Evolutionary conservation across 2,113 vertebrate species (phyloP), one percentile per base, ranked within the genome.

Genomic region (Eulacestoma nigropectus): DNA sequence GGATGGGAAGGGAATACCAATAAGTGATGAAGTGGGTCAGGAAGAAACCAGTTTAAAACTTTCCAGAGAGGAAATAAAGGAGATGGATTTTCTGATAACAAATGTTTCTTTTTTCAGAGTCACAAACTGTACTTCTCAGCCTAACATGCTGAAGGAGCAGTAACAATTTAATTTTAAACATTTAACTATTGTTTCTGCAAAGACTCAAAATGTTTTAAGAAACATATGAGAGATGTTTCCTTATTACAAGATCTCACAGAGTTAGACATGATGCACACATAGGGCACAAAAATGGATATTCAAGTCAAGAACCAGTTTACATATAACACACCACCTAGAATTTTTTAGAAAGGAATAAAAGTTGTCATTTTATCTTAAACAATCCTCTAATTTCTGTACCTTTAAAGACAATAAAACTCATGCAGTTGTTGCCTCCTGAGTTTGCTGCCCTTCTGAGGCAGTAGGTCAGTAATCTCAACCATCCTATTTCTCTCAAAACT

Each of bases 191-290:
- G 8, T 50, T 84, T 85, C 39, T 64, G 29, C 39, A 72, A 52
- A 65, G 56, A 29, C 44, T 82, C 35, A 10, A 42, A 56, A 15
- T 50, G 35, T 13, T 55, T 11, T 55, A 80, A 72, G 62, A 70
- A 82, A 68, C 11, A 14, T 0, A 0, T 25, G 7, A 7, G 13
- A 10, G 5, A 37, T 1, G 1, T 49, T 85, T 57, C 33, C 25
- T 41, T 63, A 18, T 53, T 70, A 49, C 1, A 52, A 50, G 55
- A 17, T 57, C 25, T 80, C 42, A 55, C 5, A 13, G 35, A 56
- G 21, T 53, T 37, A 37, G 39, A 37, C 6, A 16, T 11, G 35
- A 37, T 32, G 30, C 15, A 59, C 17, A 21, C 0, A 2, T 0
- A 52, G 7, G 29, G 42, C n/a, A 53, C 11, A 65, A 78, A 56